These are phyloP conservation scores for Lophura nycthemera DNA, from an alignment of 2,113 vertebrate genomes.

Conservation along the genomic window DNA sequence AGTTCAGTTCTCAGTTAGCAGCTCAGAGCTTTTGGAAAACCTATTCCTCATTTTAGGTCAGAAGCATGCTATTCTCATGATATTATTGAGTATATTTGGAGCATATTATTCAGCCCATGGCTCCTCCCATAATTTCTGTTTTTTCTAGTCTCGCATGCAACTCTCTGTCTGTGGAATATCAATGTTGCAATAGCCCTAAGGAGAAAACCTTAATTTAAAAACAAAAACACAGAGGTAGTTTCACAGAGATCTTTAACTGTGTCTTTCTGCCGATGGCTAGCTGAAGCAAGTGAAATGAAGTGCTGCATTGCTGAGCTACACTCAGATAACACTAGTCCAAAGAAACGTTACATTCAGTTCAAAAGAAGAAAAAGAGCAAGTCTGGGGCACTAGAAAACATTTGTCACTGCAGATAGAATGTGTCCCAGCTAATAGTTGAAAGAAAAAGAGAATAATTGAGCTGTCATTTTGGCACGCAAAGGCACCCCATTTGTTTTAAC, in stretches of 20 bases:
- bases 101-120: neutral
- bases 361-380: neutral
- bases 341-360: neutral
- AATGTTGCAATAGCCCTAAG: neutral
- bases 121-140: constrained; percentile 5
- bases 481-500: neutral
- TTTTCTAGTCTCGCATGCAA: neutral
- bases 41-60: neutral
- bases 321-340: neutral
- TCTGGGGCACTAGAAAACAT: neutral
- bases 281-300: neutral
- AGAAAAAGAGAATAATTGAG: neutral
- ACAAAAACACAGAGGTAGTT: neutral
- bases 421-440: neutral
- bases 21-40: constrained; percentile 19
- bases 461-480: neutral
- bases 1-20: neutral
- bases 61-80: neutral
- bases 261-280: neutral
- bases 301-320: neutral
- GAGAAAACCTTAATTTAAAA: constrained; percentile 46
- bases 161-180: neutral
- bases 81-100: neutral
- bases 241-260: constrained; percentile 1
- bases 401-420: neutral